Conservation (phyloP, 2,797 vertebrate species). For the Discoglossus pictus region DNA sequence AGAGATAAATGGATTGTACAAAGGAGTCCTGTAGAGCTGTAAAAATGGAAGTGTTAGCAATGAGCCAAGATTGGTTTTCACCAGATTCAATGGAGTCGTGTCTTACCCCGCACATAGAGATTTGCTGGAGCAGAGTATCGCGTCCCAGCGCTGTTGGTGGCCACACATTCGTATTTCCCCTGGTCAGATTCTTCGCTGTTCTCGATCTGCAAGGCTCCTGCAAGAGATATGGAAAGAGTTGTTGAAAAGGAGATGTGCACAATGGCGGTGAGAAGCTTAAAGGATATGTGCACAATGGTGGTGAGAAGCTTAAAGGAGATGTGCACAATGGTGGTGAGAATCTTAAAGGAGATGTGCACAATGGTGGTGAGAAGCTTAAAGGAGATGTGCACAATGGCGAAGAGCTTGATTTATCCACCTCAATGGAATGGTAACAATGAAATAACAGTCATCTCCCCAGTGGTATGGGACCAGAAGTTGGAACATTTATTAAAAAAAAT, state of each 20-base stretch:
- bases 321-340: too few relatives aligned
- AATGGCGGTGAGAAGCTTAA: too few relatives aligned
- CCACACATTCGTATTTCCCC: constrained; percentile 98
- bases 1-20: neutral
- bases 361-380: too few relatives aligned
- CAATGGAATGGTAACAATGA: neutral
- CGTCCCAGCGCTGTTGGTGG: constrained; percentile 92
- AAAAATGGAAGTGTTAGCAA: constrained; percentile 19
- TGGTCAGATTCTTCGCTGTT: constrained; percentile 97
- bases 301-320: too few relatives aligned
- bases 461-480: too few relatives aligned
- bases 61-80: constrained; percentile 1
- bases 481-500: neutral
- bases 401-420: too few relatives aligned
- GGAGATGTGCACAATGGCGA: too few relatives aligned
- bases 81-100: constrained; percentile 2
- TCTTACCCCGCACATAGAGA: constrained; percentile 97
- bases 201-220: constrained; percentile 96
- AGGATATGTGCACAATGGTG: too few relatives aligned
- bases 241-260: neutral
- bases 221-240: constrained; percentile 56
- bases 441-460: neutral
- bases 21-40: neutral
- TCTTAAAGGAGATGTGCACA: too few relatives aligned
- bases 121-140: constrained; percentile 96